Evolutionary conservation across 64 coral and sea anemone species (phyloP), one percentile per base, ranked within the genome.

Genomic region (Stichodactyla helianthus): DNA sequence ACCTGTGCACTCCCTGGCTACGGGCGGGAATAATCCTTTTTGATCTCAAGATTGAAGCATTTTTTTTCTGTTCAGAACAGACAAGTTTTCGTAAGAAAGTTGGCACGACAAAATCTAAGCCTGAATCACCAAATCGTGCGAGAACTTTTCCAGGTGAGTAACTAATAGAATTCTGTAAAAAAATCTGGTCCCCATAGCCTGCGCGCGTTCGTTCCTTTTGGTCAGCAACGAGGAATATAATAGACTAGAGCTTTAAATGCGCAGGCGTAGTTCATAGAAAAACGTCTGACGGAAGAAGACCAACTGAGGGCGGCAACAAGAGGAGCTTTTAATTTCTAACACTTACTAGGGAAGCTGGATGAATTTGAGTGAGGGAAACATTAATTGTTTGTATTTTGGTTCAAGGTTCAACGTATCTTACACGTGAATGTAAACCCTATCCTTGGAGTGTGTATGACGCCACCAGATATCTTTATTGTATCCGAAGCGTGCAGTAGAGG

Each of bases 361-460:
- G 35, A 44, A 44, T 2, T 44, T 44, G 35, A 44, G 35, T 44
- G 4, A 1, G 35, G 35, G 2, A 44, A 44, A 44, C 35, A 44
- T 44, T 44, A 3, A 44, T 74, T 28, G 68, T 68, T 52, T 81
- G 54, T n/a, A 17, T 82, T 52, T 57, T 53, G 79, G 79, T 82
- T 82, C 28, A 82, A 82, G 79, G 79, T 82, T 82, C 28, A 82
- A 22, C 51, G 54, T 20, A 22, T 82, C 17, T 51, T 26, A 55
- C 92, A 93, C 35, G 84, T 93, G 12, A 93, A 93, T 63, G 27
- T 93, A 7, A 93, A 93, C 79, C 65, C 92, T 22, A 90, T 87
- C 27, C 25, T 93, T 52, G 92, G 92, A n/a, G 50, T 93, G 13
- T 93, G 92, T 76, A 65, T 68, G 35, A 59, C 83, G 10, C 65